Evolutionary conservation across 1,140 invertebrate species (phyloP).

Genomic region (Gryon sp.): DNA sequence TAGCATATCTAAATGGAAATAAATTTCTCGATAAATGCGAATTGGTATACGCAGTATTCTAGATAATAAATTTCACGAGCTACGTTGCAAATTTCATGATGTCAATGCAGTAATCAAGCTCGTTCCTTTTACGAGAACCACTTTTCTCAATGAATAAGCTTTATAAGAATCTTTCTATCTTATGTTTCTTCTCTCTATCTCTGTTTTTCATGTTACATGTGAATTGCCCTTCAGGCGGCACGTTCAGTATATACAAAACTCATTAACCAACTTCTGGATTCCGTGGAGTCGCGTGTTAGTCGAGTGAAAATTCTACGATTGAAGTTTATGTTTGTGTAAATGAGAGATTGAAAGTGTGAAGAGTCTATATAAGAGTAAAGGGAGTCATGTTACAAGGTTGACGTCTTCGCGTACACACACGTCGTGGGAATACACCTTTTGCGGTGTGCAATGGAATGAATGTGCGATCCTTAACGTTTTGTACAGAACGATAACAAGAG

Average conservation of each 20-base stretch:
- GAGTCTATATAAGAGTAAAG: conserved; percentile 61
- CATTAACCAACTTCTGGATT: conserved; percentile 48
- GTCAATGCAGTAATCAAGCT: conserved; percentile 22
- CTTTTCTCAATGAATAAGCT: conserved; percentile 36
- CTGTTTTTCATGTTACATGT: conserved; percentile 8
- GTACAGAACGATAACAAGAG: conserved; percentile 45
- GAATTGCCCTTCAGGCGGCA: conserved; percentile 26
- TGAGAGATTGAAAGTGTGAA: conserved; percentile 63
- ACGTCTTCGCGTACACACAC: conserved; percentile 55
- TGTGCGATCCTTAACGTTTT: conserved; percentile 51
- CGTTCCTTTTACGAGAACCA: conserved; percentile 29
- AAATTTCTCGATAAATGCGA: no score
- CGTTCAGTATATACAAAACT: conserved; percentile 28
- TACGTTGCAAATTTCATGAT: conserved; percentile 20
- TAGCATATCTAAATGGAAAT: no score
- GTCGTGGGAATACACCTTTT: conserved; percentile 62
- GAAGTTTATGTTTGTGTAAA: conserved; percentile 54
- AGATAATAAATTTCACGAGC: conserved; percentile 22
- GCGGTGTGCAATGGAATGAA: conserved; percentile 49
- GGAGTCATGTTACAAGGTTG: conserved; percentile 64
- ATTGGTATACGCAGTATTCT: no score
- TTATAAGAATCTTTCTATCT: conserved; percentile 15
- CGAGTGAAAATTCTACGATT: conserved; percentile 46
- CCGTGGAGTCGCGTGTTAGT: conserved; percentile 43
- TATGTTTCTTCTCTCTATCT: no score